Evolutionary conservation across 2,888 invertebrate species (phyloP).

Genomic region (Ochropleura plecta): DNA sequence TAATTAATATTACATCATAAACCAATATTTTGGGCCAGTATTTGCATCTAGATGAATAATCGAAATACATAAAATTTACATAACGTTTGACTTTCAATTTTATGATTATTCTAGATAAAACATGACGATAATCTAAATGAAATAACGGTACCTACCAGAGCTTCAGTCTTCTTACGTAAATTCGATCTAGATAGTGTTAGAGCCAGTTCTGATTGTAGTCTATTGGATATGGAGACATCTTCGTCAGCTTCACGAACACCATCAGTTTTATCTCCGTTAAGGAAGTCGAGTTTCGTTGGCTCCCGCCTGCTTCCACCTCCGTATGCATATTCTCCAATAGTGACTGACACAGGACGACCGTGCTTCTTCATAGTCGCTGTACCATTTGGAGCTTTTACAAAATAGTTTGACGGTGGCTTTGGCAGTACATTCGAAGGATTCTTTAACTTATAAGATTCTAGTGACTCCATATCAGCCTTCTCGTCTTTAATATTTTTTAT

Average conservation of each 20-base stretch:
- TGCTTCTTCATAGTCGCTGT: constrained; percentile 91
- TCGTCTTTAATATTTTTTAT: constrained; percentile 85
- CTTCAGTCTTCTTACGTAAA: constrained; percentile 93
- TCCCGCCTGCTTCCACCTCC: constrained; percentile 90
- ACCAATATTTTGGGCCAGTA: constrained; percentile 40
- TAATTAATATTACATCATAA: constrained; percentile 36
- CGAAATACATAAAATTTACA: constrained; percentile 34
- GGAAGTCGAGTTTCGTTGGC: constrained; percentile 94
- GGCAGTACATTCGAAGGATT: constrained; percentile 91
- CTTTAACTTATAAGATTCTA: constrained; percentile 94
- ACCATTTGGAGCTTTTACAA: constrained; percentile 90
- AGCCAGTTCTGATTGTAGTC: constrained; percentile 93
- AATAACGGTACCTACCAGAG: constrained; percentile 86
- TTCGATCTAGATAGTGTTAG: constrained; percentile 95
- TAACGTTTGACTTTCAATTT: constrained; percentile 46
- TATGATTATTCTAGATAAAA: constrained; percentile 35
- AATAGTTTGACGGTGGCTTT: constrained; percentile 93
- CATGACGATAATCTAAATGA: constrained; percentile 34
- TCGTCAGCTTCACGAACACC: constrained; percentile 79
- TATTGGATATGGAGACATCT: constrained; percentile 91
- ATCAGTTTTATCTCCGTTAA: constrained; percentile 86
- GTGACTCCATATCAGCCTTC: constrained; percentile 93
- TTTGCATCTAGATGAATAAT: constrained; percentile 48
- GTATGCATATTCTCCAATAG: constrained; percentile 93
- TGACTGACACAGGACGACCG: constrained; percentile 92